Evolutionary conservation across 2,797 vertebrate species (phyloP).

Genomic region (Ficedula albicollis): DNA sequence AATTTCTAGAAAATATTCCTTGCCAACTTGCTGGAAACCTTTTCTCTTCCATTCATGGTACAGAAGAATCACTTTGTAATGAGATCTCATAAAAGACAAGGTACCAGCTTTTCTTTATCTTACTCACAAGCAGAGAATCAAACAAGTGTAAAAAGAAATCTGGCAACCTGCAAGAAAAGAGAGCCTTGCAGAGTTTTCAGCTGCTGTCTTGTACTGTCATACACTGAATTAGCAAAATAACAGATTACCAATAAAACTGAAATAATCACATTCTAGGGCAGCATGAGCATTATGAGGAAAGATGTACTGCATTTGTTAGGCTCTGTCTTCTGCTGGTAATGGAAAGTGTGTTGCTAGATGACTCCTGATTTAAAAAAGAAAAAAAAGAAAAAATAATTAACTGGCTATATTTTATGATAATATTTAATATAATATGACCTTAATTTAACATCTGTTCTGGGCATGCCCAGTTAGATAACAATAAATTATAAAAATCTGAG

Average conservation of each 20-base stretch:
- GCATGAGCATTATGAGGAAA: not conserved
- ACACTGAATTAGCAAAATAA: conserved; percentile 8
- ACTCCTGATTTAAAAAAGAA: not conserved
- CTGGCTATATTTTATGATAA: not conserved
- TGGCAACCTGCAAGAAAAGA: not conserved
- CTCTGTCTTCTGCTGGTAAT: not conserved
- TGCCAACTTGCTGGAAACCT: not conserved
- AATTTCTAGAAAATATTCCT: not conserved
- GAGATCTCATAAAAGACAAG: not conserved
- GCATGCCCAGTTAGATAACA: not conserved
- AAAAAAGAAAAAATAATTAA: not conserved
- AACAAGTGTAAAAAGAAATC: not conserved
- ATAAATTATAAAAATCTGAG: not conserved
- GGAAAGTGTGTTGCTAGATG: not conserved
- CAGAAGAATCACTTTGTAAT: not conserved
- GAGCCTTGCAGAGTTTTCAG: not conserved
- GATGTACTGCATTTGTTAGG: not conserved
- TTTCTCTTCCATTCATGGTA: not conserved
- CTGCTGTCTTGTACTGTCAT: not conserved
- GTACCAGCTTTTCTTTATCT: not conserved
- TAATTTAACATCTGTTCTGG: not conserved
- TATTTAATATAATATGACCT: not conserved
- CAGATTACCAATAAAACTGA: not conserved
- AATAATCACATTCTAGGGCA: not conserved
- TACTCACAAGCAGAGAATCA: not conserved